phyloP scores from a whole-genome alignment of 2,113 vertebrate genomes.

The Protobothrops mucrosquamatus region DNA sequence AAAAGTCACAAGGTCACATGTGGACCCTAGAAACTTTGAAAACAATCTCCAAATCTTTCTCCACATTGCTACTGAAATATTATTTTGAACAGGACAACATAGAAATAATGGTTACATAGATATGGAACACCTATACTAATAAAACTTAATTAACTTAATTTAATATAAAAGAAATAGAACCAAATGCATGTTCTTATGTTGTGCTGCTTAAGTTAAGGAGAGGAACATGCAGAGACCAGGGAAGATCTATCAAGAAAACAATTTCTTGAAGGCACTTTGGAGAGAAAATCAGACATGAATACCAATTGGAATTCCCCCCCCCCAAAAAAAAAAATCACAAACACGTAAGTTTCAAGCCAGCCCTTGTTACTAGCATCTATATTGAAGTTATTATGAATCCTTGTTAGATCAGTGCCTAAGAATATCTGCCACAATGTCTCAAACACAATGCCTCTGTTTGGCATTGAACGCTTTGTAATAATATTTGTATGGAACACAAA shows the following conservation, averaged over 20 bases:
- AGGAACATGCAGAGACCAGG: neutral
- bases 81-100: neutral
- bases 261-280: neutral
- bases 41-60: neutral
- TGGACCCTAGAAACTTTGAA: neutral
- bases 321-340: neutral
- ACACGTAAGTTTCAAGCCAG: neutral
- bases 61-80: neutral
- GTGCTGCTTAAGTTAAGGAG: neutral
- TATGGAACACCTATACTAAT: neutral
- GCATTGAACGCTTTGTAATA: neutral
- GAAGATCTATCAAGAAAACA: neutral
- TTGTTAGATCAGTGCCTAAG: neutral
- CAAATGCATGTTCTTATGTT: neutral
- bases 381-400: neutral
- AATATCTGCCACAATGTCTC: neutral
- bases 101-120: neutral
- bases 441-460: neutral
- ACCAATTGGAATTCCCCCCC: neutral
- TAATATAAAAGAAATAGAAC: neutral
- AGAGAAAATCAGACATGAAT: neutral
- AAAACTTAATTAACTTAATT: neutral
- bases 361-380: neutral
- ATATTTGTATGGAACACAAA: neutral
- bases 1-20: neutral